These are phyloP conservation scores for Caenorhabditis virilis DNA, from an alignment of 2,888 invertebrate genomes.

Conservation along the genomic window DNA sequence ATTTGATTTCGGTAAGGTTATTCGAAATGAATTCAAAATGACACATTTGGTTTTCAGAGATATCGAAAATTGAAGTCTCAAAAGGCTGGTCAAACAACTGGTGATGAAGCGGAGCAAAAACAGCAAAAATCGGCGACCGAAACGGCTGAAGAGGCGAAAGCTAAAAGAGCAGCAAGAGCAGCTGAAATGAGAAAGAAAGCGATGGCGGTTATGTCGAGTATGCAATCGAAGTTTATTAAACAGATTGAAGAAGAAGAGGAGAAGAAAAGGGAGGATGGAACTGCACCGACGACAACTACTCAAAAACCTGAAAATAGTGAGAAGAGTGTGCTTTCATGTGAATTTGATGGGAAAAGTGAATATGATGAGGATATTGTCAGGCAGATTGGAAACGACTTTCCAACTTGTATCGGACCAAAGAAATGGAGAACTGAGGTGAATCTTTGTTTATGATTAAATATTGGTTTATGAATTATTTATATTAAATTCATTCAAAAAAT, in stretches of 20 bases:
- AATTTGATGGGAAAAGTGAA: conserved; percentile 18
- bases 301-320: neutral
- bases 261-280: conserved; percentile 17
- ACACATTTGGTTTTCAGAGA: conserved; percentile 39
- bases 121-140: conserved; percentile 2
- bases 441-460: neutral
- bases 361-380: conserved; percentile 47
- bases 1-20: conserved; percentile 38
- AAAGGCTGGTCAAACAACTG: neutral
- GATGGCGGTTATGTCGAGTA: conserved; percentile 47
- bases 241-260: conserved; percentile 31
- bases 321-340: neutral
- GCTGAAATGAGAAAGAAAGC: conserved; percentile 58
- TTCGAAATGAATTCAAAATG: neutral
- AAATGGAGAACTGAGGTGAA: conserved; percentile 33
- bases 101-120: conserved; percentile 14
- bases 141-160: conserved; percentile 34
- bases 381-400: conserved; percentile 42
- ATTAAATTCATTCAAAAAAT: neutral
- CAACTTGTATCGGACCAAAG: conserved; percentile 60
- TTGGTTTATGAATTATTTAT: neutral
- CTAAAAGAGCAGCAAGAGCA: conserved; percentile 46
- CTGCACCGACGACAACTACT: neutral
- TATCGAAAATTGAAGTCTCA: conserved; percentile 38
- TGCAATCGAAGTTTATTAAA: conserved; percentile 42